phyloP scores from a whole-genome alignment of 2,888 invertebrate species.

The Patella caerulea region DNA sequence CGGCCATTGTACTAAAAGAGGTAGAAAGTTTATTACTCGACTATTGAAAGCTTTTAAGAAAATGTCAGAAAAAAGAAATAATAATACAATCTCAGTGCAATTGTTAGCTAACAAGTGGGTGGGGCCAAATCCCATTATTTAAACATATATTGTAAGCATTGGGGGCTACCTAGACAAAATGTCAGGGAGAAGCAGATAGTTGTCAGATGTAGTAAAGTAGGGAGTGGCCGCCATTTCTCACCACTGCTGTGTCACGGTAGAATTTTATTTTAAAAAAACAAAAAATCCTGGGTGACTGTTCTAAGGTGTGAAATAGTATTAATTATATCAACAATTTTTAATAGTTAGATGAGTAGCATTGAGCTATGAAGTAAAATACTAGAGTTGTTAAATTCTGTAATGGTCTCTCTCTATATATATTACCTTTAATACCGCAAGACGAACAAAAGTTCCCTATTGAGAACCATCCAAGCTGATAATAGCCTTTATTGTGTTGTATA shows the following conservation, averaged over 20 bases:
- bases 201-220: constrained; percentile 8
- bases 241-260: background rate
- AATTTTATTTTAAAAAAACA: too few species aligned
- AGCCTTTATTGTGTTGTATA: constrained; percentile 10
- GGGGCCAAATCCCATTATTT: constrained; percentile 3
- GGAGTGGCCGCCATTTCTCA: constrained; percentile 10
- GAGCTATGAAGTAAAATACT: too few species aligned
- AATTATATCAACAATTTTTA: too few species aligned
- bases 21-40: background rate
- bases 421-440: background rate
- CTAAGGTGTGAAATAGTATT: too few species aligned
- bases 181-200: background rate
- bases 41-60: constrained; percentile 10
- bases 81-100: constrained; percentile 9
- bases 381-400: too few species aligned
- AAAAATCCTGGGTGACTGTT: too few species aligned
- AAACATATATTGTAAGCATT: constrained; percentile 3
- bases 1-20: constrained; percentile 5
- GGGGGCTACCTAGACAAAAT: constrained; percentile 1
- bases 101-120: constrained; percentile 5
- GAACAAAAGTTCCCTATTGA: constrained; percentile 6
- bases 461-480: background rate
- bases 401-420: background rate
- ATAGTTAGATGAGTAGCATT: too few species aligned
- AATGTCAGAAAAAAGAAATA: constrained; percentile 1